phyloP scores from a whole-genome alignment of 2,797 vertebrate genomes.

The Danio tinwini region DNA sequence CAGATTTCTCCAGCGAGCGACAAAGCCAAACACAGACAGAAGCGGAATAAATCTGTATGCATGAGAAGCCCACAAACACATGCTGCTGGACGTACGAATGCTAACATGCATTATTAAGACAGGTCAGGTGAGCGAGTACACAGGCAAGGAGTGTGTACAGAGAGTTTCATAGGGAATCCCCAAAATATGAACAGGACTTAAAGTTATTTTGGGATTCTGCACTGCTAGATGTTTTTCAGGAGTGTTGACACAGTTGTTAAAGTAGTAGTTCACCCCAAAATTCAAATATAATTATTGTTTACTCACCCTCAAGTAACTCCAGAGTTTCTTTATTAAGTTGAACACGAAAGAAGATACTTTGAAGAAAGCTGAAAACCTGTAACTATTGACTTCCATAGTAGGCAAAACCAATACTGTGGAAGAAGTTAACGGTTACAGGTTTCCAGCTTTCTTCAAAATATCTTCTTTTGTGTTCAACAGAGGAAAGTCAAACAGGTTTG shows the following conservation, averaged over 20 bases:
- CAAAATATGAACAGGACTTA: not conserved
- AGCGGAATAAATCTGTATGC: constrained; percentile 30
- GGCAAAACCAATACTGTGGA: too few species aligned
- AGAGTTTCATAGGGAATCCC: not conserved
- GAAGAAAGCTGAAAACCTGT: too few species aligned
- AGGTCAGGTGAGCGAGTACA: not conserved
- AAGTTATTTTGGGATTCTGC: not conserved
- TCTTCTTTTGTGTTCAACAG: too few species aligned
- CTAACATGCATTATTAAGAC: constrained; percentile 4
- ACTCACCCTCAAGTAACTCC: too few species aligned
- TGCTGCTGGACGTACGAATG: not conserved
- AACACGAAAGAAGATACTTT: too few species aligned
- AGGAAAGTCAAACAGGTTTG: too few species aligned
- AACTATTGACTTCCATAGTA: too few species aligned
- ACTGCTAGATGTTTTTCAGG: not conserved
- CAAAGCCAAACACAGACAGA: constrained; percentile 38
- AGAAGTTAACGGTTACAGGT: too few species aligned
- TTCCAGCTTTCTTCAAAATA: too few species aligned
- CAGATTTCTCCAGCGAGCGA: constrained; percentile 48
- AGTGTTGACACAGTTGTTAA: not conserved
- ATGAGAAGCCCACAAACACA: constrained; percentile 31
- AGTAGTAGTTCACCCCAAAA: too few species aligned
- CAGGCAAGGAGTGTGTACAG: not conserved
- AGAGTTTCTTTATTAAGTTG: too few species aligned
- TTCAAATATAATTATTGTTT: too few species aligned